Evolutionary conservation across 2,888 invertebrate species (phyloP), one percentile per base, ranked within the genome.

Genomic region (Acronicta aceris): DNA sequence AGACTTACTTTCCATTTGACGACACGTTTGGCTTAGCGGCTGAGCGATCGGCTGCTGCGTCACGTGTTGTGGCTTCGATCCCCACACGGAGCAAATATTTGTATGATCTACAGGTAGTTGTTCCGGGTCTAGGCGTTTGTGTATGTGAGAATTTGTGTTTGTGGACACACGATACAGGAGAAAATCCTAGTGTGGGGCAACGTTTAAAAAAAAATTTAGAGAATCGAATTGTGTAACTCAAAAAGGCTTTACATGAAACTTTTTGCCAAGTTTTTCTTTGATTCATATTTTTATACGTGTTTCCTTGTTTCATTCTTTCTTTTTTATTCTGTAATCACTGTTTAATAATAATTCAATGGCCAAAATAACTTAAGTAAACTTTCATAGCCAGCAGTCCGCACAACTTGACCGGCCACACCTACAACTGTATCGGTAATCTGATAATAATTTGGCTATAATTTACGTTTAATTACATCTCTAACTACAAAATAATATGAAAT

Each of bases 401-500:
- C n/a, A 38, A n/a, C n/a, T 38, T n/a, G 38, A 38, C 38, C 38
- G 21, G 57, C 48, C 50, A 50, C 53, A 47, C 40, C 55, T 45
- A 55, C 56, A 60, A 65, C 65, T 65, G 65, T 79, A 83, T 81
- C 80, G 76, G 79, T 83, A 84, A 85, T 83, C 81, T 79, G 81
- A 85, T 83, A 85, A 83, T 84, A 84, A 84, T 85, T 81, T 83
- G 72, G 78, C 82, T 87, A 85, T 88, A 88, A 87, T 86, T 84
- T 85, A 84, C 82, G 84, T 86, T 88, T 89, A 91, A 91, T 90
- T 90, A 88, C 84, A 84, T 85, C 82, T 85, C 87, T 91, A 90
- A 91, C 89, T 88, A 87, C 90, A 83, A 89, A 88, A 91, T 92
- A 92, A 92, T 92, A 89, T 89, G 91, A 84, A 85, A 83, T 84